These are phyloP conservation scores for Crossocerus cetratus DNA, from an alignment of 2,888 invertebrate species.

Conservation along the genomic window DNA sequence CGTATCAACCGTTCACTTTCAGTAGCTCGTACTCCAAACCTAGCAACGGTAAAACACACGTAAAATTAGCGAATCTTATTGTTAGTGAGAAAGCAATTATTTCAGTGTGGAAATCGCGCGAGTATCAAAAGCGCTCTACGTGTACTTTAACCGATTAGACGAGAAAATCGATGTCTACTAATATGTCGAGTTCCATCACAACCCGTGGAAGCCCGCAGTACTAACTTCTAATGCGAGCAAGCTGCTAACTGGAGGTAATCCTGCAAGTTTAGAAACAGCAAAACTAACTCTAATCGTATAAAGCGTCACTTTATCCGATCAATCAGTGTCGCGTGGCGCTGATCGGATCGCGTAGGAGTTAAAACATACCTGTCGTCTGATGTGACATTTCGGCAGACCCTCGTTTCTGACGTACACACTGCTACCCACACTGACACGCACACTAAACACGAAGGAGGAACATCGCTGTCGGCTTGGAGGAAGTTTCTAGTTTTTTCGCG, in stretches of 20 bases:
- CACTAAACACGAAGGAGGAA: slow-evolving; percentile 42
- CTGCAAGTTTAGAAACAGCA: background rate
- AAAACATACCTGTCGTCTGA: slow-evolving; percentile 41
- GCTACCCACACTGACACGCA: slow-evolving; percentile 25
- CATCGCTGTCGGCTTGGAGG: slow-evolving; percentile 17
- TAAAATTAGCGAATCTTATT: background rate
- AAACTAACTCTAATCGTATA: background rate
- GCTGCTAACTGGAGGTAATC: background rate
- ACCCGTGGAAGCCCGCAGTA: background rate
- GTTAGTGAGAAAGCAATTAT: slow-evolving; percentile 11
- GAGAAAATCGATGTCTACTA: background rate
- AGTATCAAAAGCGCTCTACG: slow-evolving; percentile 31
- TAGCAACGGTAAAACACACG: slow-evolving; percentile 40
- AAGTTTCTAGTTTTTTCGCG: slow-evolving; percentile 32
- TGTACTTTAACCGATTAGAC: background rate
- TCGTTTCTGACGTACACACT: slow-evolving; percentile 46
- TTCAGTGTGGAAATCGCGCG: slow-evolving; percentile 33
- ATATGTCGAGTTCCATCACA: background rate
- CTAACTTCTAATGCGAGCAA: background rate
- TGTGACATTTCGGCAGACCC: slow-evolving; percentile 35
- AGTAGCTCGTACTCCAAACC: slow-evolving; percentile 45
- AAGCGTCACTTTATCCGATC: slow-evolving; percentile 9
- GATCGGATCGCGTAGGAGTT: slow-evolving; percentile 36
- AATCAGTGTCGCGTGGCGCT: slow-evolving; percentile 14
- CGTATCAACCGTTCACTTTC: slow-evolving; percentile 29